phyloP scores from a whole-genome alignment of 2,888 invertebrate genomes.

The Steinernema carpocapsae region DNA sequence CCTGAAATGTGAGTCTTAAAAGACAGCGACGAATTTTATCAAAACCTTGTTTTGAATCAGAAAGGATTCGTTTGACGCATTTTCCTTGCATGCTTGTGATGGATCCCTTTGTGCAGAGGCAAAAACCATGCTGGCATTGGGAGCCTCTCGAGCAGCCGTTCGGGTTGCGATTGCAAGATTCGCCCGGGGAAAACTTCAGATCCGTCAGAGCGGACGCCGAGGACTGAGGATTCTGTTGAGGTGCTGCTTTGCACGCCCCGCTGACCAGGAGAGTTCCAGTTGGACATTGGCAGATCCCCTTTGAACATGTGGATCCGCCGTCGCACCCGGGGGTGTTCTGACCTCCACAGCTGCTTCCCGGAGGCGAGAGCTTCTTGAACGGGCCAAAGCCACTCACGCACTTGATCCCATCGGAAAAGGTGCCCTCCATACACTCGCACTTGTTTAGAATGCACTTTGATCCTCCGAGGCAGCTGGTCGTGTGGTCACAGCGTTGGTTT shows the following conservation, averaged over 20 bases:
- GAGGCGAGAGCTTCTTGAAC: neutral
- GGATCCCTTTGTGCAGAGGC: conserved; percentile 41
- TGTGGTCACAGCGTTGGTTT: conserved; percentile 59
- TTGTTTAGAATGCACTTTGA: conserved; percentile 62
- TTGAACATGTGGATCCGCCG: conserved; percentile 64
- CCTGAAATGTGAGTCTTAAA: neutral
- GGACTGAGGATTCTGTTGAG: neutral
- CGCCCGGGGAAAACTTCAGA: neutral
- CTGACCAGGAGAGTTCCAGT: conserved; percentile 55
- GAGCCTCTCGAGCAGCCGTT: conserved; percentile 35
- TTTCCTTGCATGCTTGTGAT: conserved; percentile 56
- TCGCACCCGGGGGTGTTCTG: conserved; percentile 35
- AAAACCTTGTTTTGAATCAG: conserved; percentile 43
- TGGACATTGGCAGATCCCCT: conserved; percentile 65
- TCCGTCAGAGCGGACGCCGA: neutral
- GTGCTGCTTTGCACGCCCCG: conserved; percentile 54
- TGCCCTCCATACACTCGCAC: conserved; percentile 55
- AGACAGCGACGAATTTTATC: too few relatives aligned
- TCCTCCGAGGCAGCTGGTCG: conserved; percentile 62
- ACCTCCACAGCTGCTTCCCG: conserved; percentile 14
- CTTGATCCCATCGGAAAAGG: conserved; percentile 18
- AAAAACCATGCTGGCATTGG: conserved; percentile 24
- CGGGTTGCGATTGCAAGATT: neutral
- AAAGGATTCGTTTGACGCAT: conserved; percentile 48
- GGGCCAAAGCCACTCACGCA: conserved; percentile 3